Base-by-base conservation (phyloP, 2,888 invertebrate genomes). In the Argyresthia albistria region DNA sequence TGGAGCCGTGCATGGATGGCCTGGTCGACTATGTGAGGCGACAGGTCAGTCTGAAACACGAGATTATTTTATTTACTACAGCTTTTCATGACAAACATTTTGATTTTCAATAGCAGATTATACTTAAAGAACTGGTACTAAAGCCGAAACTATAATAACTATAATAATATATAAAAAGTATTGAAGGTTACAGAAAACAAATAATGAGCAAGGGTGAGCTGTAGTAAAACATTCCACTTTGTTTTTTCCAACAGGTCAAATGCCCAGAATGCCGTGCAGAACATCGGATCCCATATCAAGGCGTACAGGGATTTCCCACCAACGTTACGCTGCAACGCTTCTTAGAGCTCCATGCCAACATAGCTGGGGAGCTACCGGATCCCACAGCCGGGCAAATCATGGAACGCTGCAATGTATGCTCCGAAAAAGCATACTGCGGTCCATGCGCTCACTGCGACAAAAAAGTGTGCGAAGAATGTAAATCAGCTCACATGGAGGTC, bases 181-280 rank as follows among this genome's bases (percentile, higher is more conserved):
- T 25, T 25, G 6, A 25, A 25, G 6, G 25, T 25, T 25, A 25
- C 25, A 2, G n/a, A n/a, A n/a, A n/a, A n/a, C n/a, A n/a, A n/a
- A n/a, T 25, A 25, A 2, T 25, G 25, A 25, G 6, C 2, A 25
- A 25, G 25, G 2, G 2, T 25, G 25, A 25, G 25, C 6, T 25
- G 25, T 6, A 25, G 25, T 6, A 25, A 25, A 4, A 25, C n/a
- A 25, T 25, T 25, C 25, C 25, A 25, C 6, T 25, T 25, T 25
- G 6, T 6, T 25, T n/a, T 25, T 25, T 25, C 25, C 25, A 73
- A 11, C 82, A 95, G 95, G 95, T 98, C 57, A 97, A 97, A 90
- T 98, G 98, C 89, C 98, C 98, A 72, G 98, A 98, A 92, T 98
- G 98, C 79, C 93, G 98, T 58, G 97, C 97, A 55, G 98, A 98